Evolutionary conservation across 2,888 invertebrate genomes (phyloP).

Genomic region (Tanytarsus gracilentus): DNA sequence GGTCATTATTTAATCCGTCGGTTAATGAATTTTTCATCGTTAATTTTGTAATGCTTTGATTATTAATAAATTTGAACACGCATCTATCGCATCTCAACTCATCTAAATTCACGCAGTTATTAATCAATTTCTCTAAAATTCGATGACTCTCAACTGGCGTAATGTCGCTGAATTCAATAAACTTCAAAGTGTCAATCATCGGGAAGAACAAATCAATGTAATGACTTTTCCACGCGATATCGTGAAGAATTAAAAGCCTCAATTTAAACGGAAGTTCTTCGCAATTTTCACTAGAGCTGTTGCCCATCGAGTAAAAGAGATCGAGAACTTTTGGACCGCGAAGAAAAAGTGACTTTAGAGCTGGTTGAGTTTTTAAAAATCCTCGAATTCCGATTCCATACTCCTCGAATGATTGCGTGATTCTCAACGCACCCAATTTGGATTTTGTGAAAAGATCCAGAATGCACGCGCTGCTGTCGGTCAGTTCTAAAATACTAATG

Average conservation of each 20-base stretch:
- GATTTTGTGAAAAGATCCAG: not conserved
- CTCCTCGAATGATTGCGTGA: not conserved
- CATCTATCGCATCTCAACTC: not conserved
- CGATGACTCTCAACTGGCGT: not conserved
- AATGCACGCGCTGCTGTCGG: not conserved
- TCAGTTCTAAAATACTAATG: not conserved
- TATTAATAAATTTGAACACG: not conserved
- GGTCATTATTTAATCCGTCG: too few species aligned
- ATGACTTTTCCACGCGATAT: not conserved
- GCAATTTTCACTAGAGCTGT: not conserved
- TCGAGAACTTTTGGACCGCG: not conserved
- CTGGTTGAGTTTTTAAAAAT: not conserved
- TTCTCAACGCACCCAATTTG: not conserved
- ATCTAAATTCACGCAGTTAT: not conserved
- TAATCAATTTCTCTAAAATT: not conserved
- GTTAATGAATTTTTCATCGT: not conserved
- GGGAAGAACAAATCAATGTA: not conserved
- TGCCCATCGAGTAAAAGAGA: not conserved
- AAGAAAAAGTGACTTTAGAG: not conserved
- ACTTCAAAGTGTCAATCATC: not conserved
- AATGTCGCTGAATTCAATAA: not conserved
- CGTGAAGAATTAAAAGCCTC: not conserved
- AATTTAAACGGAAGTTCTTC: not conserved
- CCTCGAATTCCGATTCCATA: slow-evolving; percentile 2
- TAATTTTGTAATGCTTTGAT: not conserved